These are phyloP conservation scores for Cromileptes altivelis DNA, from an alignment of 2,113 vertebrate species.

Conservation along the genomic window DNA sequence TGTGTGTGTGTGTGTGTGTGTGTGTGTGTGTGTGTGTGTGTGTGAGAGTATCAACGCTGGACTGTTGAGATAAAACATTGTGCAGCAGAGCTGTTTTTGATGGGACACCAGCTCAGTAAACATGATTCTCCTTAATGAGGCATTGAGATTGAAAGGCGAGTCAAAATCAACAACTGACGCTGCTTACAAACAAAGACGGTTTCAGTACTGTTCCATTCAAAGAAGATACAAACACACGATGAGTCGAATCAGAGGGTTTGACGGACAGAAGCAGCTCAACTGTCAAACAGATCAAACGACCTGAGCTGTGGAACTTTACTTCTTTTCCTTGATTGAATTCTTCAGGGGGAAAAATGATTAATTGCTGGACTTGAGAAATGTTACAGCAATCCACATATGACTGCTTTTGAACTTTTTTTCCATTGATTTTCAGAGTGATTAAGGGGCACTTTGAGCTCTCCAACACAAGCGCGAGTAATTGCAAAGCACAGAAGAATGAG, in stretches of 20 bases:
- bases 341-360: neutral
- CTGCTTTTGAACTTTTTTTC: slow-evolving; percentile 34
- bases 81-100: neutral
- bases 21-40: neutral
- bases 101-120: slow-evolving; percentile 1
- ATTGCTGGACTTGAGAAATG: slow-evolving; percentile 24
- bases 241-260: neutral
- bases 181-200: neutral
- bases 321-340: slow-evolving; percentile 8
- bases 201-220: slow-evolving; percentile 1
- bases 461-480: slow-evolving; percentile 21
- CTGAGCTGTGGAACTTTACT: neutral
- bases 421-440: slow-evolving; percentile 36
- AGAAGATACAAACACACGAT: neutral
- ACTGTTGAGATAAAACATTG: neutral
- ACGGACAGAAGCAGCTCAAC: slow-evolving; percentile 6
- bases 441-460: slow-evolving; percentile 49
- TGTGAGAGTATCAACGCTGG: neutral
- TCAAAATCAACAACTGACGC: slow-evolving; percentile 8
- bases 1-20: neutral
- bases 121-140: slow-evolving; percentile 8
- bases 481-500: slow-evolving; percentile 5
- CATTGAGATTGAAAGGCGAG: neutral
- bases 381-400: slow-evolving; percentile 22
- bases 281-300: slow-evolving; percentile 10